Evolutionary conservation across 2,113 vertebrate genomes (phyloP).

Genomic region (Euleptes europaea): DNA sequence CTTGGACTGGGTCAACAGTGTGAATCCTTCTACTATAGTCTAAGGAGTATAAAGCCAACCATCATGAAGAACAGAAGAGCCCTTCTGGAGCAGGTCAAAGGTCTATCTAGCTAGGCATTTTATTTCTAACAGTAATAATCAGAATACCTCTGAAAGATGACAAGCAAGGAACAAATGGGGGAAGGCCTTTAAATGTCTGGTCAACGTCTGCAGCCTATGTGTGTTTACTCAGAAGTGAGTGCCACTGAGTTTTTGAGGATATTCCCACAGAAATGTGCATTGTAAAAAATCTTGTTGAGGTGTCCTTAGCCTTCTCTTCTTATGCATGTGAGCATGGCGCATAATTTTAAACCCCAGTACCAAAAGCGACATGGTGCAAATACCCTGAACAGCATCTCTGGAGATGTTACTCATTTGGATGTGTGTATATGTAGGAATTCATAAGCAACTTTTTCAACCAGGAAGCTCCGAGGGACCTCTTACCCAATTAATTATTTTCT

Average conservation of each 20-base stretch:
- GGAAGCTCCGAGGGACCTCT: background rate
- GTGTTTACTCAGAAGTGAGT: no score
- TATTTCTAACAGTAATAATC: background rate
- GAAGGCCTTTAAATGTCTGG: no score
- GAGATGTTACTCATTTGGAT: background rate
- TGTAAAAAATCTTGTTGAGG: background rate
- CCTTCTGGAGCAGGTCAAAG: background rate
- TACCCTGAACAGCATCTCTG: background rate
- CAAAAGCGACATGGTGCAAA: background rate
- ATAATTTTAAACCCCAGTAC: background rate
- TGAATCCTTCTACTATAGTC: background rate
- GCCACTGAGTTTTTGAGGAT: background rate
- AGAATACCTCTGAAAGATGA: background rate
- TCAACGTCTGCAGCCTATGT: no score
- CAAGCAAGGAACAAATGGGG: background rate
- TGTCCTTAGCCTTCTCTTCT: background rate
- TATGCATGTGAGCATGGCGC: background rate
- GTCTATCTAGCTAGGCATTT: background rate
- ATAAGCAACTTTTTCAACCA: background rate
- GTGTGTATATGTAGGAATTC: background rate
- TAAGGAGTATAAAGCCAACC: background rate
- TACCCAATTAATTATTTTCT: background rate
- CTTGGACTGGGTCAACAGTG: slow-evolving; percentile 31
- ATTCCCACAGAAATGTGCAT: background rate
- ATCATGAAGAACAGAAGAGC: background rate